A percentile compares a stretch with the other conserved stretches of the same genome.
These are phyloP conservation scores for Zaprionus davidi DNA, from an alignment of 1,140 invertebrate genomes.

Conservation along the genomic window DNA sequence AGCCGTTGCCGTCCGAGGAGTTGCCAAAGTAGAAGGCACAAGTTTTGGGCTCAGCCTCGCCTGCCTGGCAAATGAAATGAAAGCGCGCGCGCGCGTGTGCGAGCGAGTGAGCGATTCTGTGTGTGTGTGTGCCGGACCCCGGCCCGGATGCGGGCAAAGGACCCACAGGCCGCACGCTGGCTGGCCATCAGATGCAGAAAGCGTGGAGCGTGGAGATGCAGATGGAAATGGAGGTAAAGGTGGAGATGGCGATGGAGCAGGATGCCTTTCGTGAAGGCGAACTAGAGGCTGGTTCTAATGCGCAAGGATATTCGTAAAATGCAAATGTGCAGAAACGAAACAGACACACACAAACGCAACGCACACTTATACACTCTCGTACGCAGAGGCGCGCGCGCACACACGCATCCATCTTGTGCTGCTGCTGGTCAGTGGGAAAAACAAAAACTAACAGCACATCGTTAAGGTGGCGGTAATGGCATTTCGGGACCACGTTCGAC, in stretches of 20 bases:
- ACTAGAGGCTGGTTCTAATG: constrained; percentile 65
- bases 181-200: constrained; percentile 38
- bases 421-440: constrained; percentile 50
- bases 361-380: constrained; percentile 4
- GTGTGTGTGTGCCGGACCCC: background rate
- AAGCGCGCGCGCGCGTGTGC: constrained; percentile 67
- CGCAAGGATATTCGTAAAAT: constrained; percentile 84
- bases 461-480: constrained; percentile 81
- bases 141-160: constrained; percentile 2
- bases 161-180: background rate
- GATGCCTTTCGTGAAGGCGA: constrained; percentile 34
- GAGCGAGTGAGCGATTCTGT: constrained; percentile 25
- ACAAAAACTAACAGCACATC: constrained; percentile 61
- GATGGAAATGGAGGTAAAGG: background rate
- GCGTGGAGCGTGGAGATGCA: constrained; percentile 23
- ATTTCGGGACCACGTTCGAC: constrained; percentile 77
- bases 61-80: constrained; percentile 74
- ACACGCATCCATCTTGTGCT: constrained; percentile 61
- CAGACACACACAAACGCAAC: constrained; percentile 48
- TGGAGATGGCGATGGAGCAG: constrained; percentile 9
- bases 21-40: constrained; percentile 74
- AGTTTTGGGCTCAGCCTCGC: constrained; percentile 49
- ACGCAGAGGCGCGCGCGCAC: constrained; percentile 11
- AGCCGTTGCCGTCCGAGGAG: constrained; percentile 50
- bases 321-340: constrained; percentile 80